phyloP scores from a whole-genome alignment of 2,113 vertebrate species.

The Gavia stellata region DNA sequence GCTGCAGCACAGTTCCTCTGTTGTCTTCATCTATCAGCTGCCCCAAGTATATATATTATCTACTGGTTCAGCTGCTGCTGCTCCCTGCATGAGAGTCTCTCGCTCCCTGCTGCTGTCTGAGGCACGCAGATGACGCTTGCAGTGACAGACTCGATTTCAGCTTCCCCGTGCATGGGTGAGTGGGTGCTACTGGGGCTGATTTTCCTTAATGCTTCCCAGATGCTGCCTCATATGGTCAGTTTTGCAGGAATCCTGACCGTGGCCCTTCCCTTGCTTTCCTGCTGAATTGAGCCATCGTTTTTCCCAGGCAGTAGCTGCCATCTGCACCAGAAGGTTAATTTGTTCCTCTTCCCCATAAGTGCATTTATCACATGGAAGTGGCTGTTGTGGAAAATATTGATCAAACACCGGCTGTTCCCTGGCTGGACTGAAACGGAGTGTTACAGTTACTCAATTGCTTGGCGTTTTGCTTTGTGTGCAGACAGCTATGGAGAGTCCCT shows the following conservation, averaged over 20 bases:
- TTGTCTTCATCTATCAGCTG: constrained; percentile 42
- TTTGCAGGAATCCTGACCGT: not conserved
- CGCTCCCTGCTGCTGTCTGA: not conserved
- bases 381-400: constrained; percentile 77
- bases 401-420: constrained; percentile 67
- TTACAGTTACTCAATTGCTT: constrained; percentile 35
- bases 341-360: constrained; percentile 66
- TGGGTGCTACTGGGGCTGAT: not conserved
- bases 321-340: constrained; percentile 72
- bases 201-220: not conserved
- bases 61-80: not conserved
- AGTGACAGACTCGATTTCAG: not conserved
- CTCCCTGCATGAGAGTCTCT: not conserved
- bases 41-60: constrained; percentile 3
- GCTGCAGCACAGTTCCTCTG: not conserved
- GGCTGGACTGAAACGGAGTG: constrained; percentile 62
- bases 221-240: not conserved
- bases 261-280: not conserved
- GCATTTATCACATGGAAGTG: constrained; percentile 77
- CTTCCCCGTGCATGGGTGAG: not conserved
- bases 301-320: constrained; percentile 66
- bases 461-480: not conserved
- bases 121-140: not conserved
- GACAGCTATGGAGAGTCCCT: not conserved
- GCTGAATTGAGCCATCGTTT: constrained; percentile 74